phyloP scores from a whole-genome alignment of 2,797 vertebrate species.

The Loris lydekkerianus region DNA sequence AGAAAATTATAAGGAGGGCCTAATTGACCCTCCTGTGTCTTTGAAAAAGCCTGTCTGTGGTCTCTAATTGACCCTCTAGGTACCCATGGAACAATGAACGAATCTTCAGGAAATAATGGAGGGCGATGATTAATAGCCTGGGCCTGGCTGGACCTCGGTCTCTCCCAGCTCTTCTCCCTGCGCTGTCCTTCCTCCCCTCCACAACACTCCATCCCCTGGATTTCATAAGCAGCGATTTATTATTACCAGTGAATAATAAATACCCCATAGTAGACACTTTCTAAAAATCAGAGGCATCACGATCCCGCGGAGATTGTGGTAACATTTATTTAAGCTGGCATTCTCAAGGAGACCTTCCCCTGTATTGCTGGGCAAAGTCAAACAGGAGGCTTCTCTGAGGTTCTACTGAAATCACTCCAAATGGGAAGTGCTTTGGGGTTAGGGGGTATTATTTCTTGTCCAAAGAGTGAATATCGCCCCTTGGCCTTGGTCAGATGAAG shows the following conservation, averaged over 20 bases:
- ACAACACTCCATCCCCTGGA: slow-evolving; percentile 82
- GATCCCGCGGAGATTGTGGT: slow-evolving; percentile 58
- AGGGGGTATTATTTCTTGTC: neutral
- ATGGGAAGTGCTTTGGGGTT: slow-evolving; percentile 31
- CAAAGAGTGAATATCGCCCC: neutral
- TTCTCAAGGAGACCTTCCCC: slow-evolving; percentile 4
- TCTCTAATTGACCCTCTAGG: slow-evolving; percentile 99
- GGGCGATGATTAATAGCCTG: slow-evolving; percentile 98
- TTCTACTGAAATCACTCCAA: slow-evolving; percentile 62
- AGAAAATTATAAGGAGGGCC: slow-evolving; percentile 93
- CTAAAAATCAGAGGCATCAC: slow-evolving; percentile 63
- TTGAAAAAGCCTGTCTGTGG: slow-evolving; percentile 93
- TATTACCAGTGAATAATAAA: slow-evolving; percentile 84
- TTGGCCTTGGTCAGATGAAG: neutral
- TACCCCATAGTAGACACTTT: slow-evolving; percentile 53
- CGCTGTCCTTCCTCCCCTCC: slow-evolving; percentile 58
- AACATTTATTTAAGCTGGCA: slow-evolving; percentile 72
- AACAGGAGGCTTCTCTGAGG: slow-evolving; percentile 25
- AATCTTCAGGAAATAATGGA: slow-evolving; percentile 98
- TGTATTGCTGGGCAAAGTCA: slow-evolving; percentile 48
- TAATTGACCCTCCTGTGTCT: slow-evolving; percentile 96
- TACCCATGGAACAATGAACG: slow-evolving; percentile 98
- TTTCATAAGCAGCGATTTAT: slow-evolving; percentile 76
- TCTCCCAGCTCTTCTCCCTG: slow-evolving; percentile 86
- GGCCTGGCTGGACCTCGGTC: slow-evolving; percentile 93